These are phyloP conservation scores for Drosophila albomicans DNA, from an alignment of 1,140 invertebrate species.

Conservation along the genomic window DNA sequence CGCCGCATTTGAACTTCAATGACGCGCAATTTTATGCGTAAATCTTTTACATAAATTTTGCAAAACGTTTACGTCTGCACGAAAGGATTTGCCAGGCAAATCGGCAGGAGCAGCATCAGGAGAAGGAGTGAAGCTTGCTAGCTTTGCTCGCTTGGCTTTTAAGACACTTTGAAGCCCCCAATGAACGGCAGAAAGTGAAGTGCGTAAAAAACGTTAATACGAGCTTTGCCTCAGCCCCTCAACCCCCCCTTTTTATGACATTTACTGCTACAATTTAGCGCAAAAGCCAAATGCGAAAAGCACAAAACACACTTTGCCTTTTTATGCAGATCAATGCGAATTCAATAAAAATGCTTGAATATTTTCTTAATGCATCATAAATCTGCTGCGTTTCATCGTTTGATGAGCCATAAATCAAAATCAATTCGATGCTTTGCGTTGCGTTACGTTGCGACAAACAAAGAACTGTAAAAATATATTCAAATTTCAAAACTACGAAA, in stretches of 20 bases:
- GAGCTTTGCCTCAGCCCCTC: slow-evolving; percentile 41
- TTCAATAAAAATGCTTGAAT: slow-evolving; percentile 67
- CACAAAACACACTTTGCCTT: slow-evolving; percentile 20
- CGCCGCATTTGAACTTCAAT: slow-evolving; percentile 78
- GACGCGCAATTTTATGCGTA: slow-evolving; percentile 82
- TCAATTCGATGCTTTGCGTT: slow-evolving; percentile 16
- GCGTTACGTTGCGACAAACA: not conserved
- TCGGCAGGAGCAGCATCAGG: not conserved
- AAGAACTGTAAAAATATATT: slow-evolving; percentile 10
- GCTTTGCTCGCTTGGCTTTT: slow-evolving; percentile 46
- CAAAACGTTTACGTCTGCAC: slow-evolving; percentile 73
- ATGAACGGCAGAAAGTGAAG: slow-evolving; percentile 44
- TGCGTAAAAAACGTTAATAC: slow-evolving; percentile 76
- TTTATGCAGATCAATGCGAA: slow-evolving; percentile 69
- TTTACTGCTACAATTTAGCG: slow-evolving; percentile 74
- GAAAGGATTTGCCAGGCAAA: slow-evolving; percentile 66
- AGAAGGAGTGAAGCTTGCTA: slow-evolving; percentile 18
- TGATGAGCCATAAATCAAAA: slow-evolving; percentile 26
- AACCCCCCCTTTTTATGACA: slow-evolving; percentile 64
- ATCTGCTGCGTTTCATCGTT: slow-evolving; percentile 51
- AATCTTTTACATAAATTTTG: slow-evolving; percentile 82
- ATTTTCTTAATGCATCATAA: slow-evolving; percentile 62
- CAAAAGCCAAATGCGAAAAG: slow-evolving; percentile 13
- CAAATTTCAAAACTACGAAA: not conserved
- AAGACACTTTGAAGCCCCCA: slow-evolving; percentile 54